These are phyloP conservation scores for Valencia hispanica DNA, from an alignment of 2,797 vertebrate genomes.

Conservation along the genomic window DNA sequence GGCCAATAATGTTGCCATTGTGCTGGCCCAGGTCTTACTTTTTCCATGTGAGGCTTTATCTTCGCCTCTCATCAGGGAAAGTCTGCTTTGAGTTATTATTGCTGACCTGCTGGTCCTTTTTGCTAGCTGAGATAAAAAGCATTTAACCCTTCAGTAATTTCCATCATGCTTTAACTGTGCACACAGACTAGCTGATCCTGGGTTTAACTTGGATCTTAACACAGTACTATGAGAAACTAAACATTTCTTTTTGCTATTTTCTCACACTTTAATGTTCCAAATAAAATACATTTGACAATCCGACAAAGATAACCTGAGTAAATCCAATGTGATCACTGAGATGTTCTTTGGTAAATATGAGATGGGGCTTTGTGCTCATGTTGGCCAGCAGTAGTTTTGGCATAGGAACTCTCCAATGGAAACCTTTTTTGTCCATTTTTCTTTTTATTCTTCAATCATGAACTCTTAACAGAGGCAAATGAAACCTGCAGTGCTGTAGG, in stretches of 20 bases:
- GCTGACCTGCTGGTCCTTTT: slow-evolving; percentile 63
- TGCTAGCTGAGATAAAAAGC: slow-evolving; percentile 48
- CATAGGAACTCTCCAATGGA: no score
- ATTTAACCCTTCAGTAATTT: slow-evolving; percentile 65
- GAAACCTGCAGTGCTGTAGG: no score
- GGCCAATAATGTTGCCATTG: slow-evolving; percentile 60
- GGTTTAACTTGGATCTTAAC: not conserved
- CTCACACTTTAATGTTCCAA: not conserved
- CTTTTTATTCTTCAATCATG: no score
- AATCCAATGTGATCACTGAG: no score
- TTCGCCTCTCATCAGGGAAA: slow-evolving; percentile 60
- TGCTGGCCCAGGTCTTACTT: slow-evolving; percentile 58
- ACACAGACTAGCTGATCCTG: slow-evolving; percentile 43
- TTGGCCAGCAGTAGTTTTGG: no score
- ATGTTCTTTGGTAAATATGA: no score
- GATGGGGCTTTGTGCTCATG: no score
- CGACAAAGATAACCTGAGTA: not conserved
- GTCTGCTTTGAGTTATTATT: slow-evolving; percentile 65
- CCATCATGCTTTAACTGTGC: slow-evolving; percentile 45
- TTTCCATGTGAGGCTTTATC: slow-evolving; percentile 71
- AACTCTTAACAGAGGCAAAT: no score
- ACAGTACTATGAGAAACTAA: not conserved
- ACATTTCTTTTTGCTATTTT: not conserved
- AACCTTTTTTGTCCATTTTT: no score
- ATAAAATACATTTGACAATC: not conserved